These are phyloP conservation scores for Meganola albula DNA, from an alignment of 2,888 invertebrate species.

Conservation along the genomic window DNA sequence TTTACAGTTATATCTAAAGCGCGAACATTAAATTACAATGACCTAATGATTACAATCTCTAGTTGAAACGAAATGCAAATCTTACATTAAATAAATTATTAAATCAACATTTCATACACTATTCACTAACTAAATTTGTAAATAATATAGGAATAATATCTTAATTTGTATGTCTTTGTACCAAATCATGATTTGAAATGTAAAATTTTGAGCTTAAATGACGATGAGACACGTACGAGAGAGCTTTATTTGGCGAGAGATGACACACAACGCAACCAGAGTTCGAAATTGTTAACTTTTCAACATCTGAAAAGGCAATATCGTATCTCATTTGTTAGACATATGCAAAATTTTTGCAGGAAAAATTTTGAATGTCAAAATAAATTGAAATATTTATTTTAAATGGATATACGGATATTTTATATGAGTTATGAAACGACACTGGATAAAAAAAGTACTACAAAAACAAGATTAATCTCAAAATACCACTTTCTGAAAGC, in stretches of 20 bases:
- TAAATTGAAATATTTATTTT: constrained; percentile 14
- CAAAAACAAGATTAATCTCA: constrained; percentile 13
- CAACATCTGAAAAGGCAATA: constrained; percentile 58
- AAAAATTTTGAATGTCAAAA: constrained; percentile 65
- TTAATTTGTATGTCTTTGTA: constrained; percentile 75
- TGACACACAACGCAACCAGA: constrained; percentile 24
- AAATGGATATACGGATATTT: no score
- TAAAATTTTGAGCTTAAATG: constrained; percentile 44
- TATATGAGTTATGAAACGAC: background rate
- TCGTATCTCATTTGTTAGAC: constrained; percentile 44
- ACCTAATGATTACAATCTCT: constrained; percentile 54
- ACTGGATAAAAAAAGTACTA: no score
- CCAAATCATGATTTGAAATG: constrained; percentile 58
- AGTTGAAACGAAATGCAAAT: constrained; percentile 60
- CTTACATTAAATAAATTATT: constrained; percentile 68
- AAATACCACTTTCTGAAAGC: constrained; percentile 20
- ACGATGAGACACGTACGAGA: constrained; percentile 41
- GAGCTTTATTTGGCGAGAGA: constrained; percentile 39
- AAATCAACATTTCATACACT: constrained; percentile 42
- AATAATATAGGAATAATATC: constrained; percentile 65
- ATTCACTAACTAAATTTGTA: constrained; percentile 62
- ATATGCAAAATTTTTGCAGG: constrained; percentile 59
- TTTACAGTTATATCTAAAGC: constrained; percentile 49
- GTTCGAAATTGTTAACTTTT: constrained; percentile 59
- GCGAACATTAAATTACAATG: constrained; percentile 51